phyloP scores from a whole-genome alignment of 2,113 vertebrate genomes.

The Megaptera novaeangliae region DNA sequence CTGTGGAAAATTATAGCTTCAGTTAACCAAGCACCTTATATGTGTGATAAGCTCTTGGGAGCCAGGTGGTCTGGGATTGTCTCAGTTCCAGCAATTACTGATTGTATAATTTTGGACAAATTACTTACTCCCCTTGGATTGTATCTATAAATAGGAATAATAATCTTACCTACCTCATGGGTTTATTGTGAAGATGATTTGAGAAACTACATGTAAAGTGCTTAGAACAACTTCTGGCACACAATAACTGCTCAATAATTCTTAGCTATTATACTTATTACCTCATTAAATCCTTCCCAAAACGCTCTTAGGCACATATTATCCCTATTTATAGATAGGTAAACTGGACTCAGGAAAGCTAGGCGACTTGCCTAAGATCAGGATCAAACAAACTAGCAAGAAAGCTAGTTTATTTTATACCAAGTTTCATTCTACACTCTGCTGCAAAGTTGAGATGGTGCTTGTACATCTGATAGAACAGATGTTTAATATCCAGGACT shows the following conservation, averaged over 20 bases:
- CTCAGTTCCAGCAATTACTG: not conserved
- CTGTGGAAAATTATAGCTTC: not conserved
- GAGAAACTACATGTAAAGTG: not conserved
- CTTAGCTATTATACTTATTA: not conserved
- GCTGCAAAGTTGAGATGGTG: not conserved
- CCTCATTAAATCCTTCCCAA: not conserved
- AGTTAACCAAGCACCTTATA: not conserved
- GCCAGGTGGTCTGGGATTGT: not conserved
- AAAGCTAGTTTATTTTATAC: not conserved
- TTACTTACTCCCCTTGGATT: not conserved
- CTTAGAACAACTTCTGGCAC: not conserved
- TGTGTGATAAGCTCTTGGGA: not conserved
- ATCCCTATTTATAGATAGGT: not conserved
- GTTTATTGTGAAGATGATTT: not conserved
- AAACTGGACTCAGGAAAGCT: not conserved
- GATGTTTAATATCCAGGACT: not conserved
- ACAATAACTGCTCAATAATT: not conserved
- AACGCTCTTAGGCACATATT: not conserved
- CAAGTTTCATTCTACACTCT: not conserved
- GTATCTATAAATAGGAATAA: not conserved
- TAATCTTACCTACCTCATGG: not conserved
- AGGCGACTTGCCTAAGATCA: not conserved
- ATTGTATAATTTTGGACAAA: not conserved
- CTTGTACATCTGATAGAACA: not conserved
- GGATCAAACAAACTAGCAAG: not conserved